Conservation (phyloP, 2,113 vertebrate genomes). For the Naja naja region DNA sequence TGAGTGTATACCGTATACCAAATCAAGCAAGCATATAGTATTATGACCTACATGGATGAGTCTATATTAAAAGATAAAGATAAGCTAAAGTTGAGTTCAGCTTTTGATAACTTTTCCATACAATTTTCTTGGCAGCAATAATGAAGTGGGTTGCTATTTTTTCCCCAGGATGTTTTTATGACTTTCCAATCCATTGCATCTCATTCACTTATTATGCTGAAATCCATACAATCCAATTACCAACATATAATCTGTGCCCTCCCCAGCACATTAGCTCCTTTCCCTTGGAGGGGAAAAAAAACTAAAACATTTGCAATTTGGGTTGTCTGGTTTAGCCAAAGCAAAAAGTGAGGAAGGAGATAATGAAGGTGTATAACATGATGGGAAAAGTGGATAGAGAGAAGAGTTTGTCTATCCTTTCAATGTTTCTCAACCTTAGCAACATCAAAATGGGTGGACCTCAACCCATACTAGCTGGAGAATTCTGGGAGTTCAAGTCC, state of each 20-base stretch:
- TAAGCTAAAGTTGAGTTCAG: background rate
- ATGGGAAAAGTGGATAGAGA: background rate
- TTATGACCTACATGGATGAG: background rate
- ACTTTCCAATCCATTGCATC: background rate
- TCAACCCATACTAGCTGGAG: background rate
- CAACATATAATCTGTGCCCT: background rate
- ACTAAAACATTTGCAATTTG: background rate
- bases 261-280: background rate
- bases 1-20: background rate
- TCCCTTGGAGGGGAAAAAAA: background rate
- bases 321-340: background rate
- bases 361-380: background rate
- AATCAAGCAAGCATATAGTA: background rate
- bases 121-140: background rate
- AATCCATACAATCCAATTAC: background rate
- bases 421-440: background rate
- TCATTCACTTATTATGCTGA: background rate
- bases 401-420: background rate
- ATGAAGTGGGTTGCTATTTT: background rate
- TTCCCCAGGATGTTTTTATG: background rate
- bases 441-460: background rate
- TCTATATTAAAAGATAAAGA: background rate
- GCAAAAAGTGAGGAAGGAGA: background rate
- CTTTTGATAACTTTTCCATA: background rate
- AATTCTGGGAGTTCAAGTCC: background rate